phyloP scores from a whole-genome alignment of 2,113 vertebrate species.

The Tinamus guttatus region DNA sequence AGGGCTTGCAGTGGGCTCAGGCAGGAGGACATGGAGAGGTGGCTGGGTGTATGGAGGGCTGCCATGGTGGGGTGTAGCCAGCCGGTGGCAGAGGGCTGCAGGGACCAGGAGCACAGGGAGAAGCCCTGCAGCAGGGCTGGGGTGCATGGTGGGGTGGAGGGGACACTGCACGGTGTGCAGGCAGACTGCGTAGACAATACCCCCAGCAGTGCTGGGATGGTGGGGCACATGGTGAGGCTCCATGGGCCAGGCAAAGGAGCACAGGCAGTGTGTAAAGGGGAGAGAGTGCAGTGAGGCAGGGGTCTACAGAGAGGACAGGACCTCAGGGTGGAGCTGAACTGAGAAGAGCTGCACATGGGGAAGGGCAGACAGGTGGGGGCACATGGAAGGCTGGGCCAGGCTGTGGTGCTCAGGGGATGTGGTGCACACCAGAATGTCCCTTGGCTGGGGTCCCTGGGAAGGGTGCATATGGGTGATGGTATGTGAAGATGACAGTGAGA shows the following conservation, averaged over 20 bases:
- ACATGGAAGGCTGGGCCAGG: not conserved
- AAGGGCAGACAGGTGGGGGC: not conserved
- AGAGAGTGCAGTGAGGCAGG: too few relatives aligned
- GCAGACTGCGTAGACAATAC: too few relatives aligned
- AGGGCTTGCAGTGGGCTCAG: not conserved
- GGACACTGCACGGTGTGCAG: not conserved
- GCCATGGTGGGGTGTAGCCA: not conserved
- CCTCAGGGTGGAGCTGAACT: not conserved
- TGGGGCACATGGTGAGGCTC: not conserved
- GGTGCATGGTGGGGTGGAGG: rapidly evolving
- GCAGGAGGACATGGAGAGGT: rapidly evolving
- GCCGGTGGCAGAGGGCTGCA: not conserved
- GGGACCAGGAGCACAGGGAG: too few relatives aligned
- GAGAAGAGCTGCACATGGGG: rapidly evolving
- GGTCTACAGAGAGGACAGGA: not conserved
- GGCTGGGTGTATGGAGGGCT: not conserved
- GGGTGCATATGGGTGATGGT: not conserved
- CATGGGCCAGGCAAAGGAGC: not conserved
- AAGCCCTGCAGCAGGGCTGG: not conserved
- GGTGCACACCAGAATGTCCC: rapidly evolving
- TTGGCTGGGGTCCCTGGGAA: not conserved
- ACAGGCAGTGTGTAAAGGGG: too few relatives aligned
- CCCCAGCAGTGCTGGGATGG: not conserved
- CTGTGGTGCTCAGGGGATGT: rapidly evolving
- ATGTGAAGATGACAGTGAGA: slow-evolving; percentile 74